These are phyloP conservation scores for Bhutanitis thaidina DNA, from an alignment of 2,888 invertebrate species.

Conservation along the genomic window DNA sequence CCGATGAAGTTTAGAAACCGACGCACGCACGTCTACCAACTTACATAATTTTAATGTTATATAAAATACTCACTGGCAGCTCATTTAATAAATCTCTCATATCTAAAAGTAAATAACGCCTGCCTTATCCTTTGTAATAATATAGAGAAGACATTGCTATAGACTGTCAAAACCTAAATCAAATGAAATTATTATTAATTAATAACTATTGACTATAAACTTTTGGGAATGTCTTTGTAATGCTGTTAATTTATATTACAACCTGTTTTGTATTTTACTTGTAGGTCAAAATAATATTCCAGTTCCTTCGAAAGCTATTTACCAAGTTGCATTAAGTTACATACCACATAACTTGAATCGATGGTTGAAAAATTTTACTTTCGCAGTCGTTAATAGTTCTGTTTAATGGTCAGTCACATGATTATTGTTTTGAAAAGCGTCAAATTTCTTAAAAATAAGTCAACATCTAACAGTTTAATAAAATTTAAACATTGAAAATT, in stretches of 20 bases:
- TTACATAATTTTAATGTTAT: slow-evolving; percentile 20
- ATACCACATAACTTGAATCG: slow-evolving; percentile 14
- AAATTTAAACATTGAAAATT: too few species aligned
- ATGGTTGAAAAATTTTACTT: slow-evolving; percentile 8
- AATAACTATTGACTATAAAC: background rate
- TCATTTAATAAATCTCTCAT: too few species aligned
- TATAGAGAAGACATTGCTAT: too few species aligned
- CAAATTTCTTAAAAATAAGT: too few species aligned
- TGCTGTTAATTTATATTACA: background rate
- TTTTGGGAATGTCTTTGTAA: background rate
- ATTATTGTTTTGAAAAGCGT: too few species aligned
- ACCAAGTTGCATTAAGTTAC: slow-evolving; percentile 4
- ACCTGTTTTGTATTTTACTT: slow-evolving; percentile 3
- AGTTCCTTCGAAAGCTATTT: background rate
- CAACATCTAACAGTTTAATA: too few species aligned
- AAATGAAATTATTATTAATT: background rate
- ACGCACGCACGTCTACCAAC: slow-evolving; percentile 11
- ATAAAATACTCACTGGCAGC: slow-evolving; percentile 12
- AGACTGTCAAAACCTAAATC: too few species aligned
- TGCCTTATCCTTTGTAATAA: too few species aligned
- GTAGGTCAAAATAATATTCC: slow-evolving; percentile 3
- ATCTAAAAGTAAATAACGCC: too few species aligned
- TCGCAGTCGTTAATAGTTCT: too few species aligned
- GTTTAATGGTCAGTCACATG: too few species aligned
- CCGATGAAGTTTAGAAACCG: slow-evolving; percentile 14